Conservation (phyloP, 2,888 invertebrate species). For the Acleris emargana region DNA sequence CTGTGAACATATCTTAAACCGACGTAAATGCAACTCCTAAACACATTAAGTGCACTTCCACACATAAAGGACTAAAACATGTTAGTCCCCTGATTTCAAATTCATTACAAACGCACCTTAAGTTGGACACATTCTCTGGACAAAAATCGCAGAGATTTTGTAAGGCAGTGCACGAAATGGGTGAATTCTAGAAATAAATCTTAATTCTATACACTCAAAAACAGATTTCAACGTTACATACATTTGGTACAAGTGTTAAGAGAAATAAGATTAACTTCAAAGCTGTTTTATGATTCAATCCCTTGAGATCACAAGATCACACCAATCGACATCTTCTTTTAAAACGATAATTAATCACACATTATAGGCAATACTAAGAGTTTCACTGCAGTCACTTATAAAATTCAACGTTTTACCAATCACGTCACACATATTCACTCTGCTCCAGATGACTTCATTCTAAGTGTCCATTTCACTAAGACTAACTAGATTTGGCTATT, state of each 20-base stretch:
- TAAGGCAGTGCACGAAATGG: conserved; percentile 68
- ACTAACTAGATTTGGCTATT: conserved; percentile 62
- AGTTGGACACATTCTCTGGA: conserved; percentile 35
- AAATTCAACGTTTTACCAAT: conserved; percentile 17
- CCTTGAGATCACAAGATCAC: conserved; percentile 80
- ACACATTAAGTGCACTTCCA: conserved; percentile 75
- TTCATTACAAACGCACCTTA: conserved; percentile 35
- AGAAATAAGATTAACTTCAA: conserved; percentile 51
- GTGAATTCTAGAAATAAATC: conserved; percentile 46
- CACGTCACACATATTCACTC: conserved; percentile 33
- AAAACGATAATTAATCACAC: conserved; percentile 61
- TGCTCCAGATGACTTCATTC: conserved; percentile 23
- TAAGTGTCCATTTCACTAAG: conserved; percentile 50
- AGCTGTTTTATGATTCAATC: conserved; percentile 57
- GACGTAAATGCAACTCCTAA: conserved; percentile 57
- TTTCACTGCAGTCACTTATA: conserved; percentile 48
- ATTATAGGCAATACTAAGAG: conserved; percentile 63
- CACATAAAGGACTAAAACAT: conserved; percentile 51
- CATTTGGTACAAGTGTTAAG: conserved; percentile 42
- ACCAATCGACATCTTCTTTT: conserved; percentile 50
- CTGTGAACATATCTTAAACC: conserved; percentile 61
- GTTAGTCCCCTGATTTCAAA: conserved; percentile 52
- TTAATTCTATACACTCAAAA: conserved; percentile 55
- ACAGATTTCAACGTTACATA: conserved; percentile 47
- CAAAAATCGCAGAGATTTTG: conserved; percentile 49